Evolutionary conservation across 1,140 invertebrate genomes (phyloP), one percentile per base, ranked within the genome.

Genomic region (Macrocentrus cingulum): DNA sequence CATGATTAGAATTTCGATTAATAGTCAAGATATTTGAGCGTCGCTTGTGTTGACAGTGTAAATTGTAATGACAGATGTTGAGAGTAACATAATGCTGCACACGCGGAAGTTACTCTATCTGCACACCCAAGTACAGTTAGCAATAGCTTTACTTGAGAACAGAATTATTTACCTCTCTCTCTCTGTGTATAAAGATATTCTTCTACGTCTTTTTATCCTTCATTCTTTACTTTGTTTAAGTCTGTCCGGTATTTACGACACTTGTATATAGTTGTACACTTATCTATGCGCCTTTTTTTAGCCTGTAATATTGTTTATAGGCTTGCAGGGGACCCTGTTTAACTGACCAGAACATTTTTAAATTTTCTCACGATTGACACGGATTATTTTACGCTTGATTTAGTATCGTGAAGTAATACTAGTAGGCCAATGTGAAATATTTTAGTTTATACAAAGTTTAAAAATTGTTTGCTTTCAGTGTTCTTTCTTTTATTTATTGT

Each of bases 71-170:
- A 34, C 22, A 48, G 36, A 42, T 57, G 42, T 15, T 41, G 16
- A 22, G 19, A 53, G n/a, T 36, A 29, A 29, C 37, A 44, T 53
- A 54, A 59, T 59, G 54, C 54, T 51, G 57, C 57, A n/a, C n/a
- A 59, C 57, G 57, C 57, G 57, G 57, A 59, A 59, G 57, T 52
- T 36, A 22, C 57, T 59, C 39, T 49, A n/a, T n/a, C n/a, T 59
- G 29, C 46, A 50, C 57, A 36, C 53, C 44, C 5, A 59, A 36
- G 34, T 59, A 59, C 57, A 54, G 57, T 59, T 59, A 59, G 46
- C 46, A 32, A 16, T 32, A 49, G 20, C 29, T n/a, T 20, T 25
- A 46, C 20, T 7, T 49, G 22, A 49, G 25, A 13, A 49, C 29
- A 49, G 34, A 29, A 49, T 49, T 49, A 49, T 49, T 49, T 23